Evolutionary conservation across 2,113 vertebrate species (phyloP), one percentile per base, ranked within the genome.

Genomic region (Saguinus midas): DNA sequence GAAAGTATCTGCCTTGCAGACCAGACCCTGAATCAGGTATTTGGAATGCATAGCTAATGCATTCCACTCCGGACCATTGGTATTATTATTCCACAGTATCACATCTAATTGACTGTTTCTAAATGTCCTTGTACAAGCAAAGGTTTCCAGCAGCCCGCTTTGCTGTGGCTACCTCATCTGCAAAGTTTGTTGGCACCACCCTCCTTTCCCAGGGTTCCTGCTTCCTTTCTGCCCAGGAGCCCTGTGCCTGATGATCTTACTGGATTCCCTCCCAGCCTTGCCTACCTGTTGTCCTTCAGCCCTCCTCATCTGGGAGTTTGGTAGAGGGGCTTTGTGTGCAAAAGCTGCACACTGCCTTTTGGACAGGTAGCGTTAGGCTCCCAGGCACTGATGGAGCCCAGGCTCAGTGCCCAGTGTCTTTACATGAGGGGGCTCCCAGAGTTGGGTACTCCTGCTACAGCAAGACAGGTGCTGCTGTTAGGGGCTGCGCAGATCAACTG

Each of bases 21-120:
- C 96, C 25, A 66, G 87, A 76, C 96, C 98, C 95, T 87, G 88
- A 95, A 98, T 98, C 98, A 91, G 0, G 52, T 96, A 95, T 92
- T 58, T 98, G 98, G 99, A 99, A 99, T 99, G 98, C 98, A 96
- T 98, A 93, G 98, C 98, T 98, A 99, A 99, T 55, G 97, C 0
- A 8, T 98, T 98, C 98, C 98, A 98, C 98, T 97, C 43, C 25
- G 0, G 97, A 98, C 97, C 97, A 95, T 95, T 93, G n/a, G 89
- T 98, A 90, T 98, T 96, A 89, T 97, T 96, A 90, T 98, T 98
- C 97, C 98, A 97, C 98, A 98, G 98, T 97, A 98, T 99, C 98
- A 97, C 95, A 93, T 98, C 98, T 98, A 98, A 98, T 98, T 98
- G 98, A 92, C 97, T 97, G 84, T 29, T 98, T 98, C 98, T 94